Evolutionary conservation across 2,888 invertebrate species (phyloP), one percentile per base, ranked within the genome.

Genomic region (Caenorhabditis sinica): DNA sequence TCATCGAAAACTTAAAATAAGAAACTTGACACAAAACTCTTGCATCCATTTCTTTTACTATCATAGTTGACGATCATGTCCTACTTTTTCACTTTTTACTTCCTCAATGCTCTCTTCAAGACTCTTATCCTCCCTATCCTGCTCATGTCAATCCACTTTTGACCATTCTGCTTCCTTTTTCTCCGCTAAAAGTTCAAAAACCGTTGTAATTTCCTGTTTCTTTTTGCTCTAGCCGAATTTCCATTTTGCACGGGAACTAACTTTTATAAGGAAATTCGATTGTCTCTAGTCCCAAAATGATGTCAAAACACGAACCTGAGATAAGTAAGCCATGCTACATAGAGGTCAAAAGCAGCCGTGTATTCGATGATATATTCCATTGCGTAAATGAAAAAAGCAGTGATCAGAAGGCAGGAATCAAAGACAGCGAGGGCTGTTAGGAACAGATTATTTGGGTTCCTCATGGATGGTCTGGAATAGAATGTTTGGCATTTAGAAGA

Each of bases 371-470:
- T 95, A 83, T 96, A 96, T 63, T 96, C 96, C 89, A 97, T 94
- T 43, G 96, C 96, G 93, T 97, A 97, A 88, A 97, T 95, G 87
- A 95, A 94, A 89, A 96, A 95, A 81, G 96, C 96, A 63, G 96
- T 96, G 75, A 93, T 91, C 90, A 97, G 96, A 89, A 98, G 95
- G 87, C 96, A 95, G 15, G 96, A 96, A 94, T 98, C 98, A 93
- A 97, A 97, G 90, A 96, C 95, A 30, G 98, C 97, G 90, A 98
- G 95, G 6, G 97, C 97, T 88, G 97, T 96, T 83, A 98, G 95
- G 92, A 97, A 95, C 93, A 97, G 96, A 94, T 97, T 97, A 93
- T 97, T 96, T 93, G 97, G 97, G 82, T 97, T 97, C 91, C 96
- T 95, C 97, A 98, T 97, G 93, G 97, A 96, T 30, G 97, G 97